These are phyloP conservation scores for Trachelus stipa DNA, from an alignment of 2,888 invertebrate genomes.

Conservation along the genomic window DNA sequence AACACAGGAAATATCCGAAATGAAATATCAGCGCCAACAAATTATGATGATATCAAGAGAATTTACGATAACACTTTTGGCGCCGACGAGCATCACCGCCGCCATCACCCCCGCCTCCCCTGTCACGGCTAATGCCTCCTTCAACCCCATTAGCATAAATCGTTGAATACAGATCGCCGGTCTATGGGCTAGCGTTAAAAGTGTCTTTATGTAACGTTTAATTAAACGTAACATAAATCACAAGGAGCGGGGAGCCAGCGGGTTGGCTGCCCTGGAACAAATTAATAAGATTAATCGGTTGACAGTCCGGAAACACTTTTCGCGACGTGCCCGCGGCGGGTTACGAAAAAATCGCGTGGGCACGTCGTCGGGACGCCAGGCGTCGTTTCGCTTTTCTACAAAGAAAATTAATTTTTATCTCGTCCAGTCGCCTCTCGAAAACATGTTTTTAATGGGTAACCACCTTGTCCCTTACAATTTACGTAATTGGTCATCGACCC, in stretches of 20 bases:
- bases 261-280: constrained; percentile 44
- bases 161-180: constrained; percentile 37
- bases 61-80: constrained; percentile 14
- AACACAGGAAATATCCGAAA: neutral
- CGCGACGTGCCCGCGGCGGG: constrained; percentile 25
- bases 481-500: neutral
- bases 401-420: constrained; percentile 51
- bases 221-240: constrained; percentile 63
- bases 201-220: constrained; percentile 61
- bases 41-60: constrained; percentile 10
- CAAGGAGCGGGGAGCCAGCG: constrained; percentile 33
- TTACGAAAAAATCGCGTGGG: neutral
- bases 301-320: constrained; percentile 60
- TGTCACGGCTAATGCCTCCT: constrained; percentile 10
- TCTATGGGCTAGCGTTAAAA: constrained; percentile 25
- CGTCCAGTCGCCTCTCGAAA: constrained; percentile 22
- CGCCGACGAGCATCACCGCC: neutral
- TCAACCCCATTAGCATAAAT: constrained; percentile 41
- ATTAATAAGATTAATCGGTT: constrained; percentile 65
- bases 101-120: neutral
- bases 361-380: neutral
- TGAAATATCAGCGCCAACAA: constrained; percentile 4
- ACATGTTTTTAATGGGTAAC: constrained; percentile 37
- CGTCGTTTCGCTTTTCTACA: constrained; percentile 20
- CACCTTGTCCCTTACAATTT: neutral